These are phyloP conservation scores for Lamellibrachia luymesi DNA, from an alignment of 1,140 invertebrate species.

Conservation along the genomic window DNA sequence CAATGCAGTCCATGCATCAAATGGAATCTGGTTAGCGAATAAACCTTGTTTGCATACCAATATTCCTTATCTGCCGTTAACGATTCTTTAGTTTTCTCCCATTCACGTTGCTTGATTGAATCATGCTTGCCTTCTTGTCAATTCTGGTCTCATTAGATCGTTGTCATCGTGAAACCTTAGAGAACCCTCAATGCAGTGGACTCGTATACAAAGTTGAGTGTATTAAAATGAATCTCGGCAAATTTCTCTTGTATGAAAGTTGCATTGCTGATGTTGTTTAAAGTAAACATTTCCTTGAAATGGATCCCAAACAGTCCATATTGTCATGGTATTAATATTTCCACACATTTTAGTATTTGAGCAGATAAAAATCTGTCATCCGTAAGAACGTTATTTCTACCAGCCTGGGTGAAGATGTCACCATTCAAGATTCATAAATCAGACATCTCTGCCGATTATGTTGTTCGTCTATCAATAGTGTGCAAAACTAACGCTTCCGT, in stretches of 20 bases:
- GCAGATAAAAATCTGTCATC: background rate
- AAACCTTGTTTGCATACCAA: background rate
- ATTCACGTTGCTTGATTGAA: constrained; percentile 7
- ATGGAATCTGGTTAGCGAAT: background rate
- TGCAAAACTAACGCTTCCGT: background rate
- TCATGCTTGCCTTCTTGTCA: background rate
- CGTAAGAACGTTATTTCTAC: background rate
- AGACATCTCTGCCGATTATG: background rate
- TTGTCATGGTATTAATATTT: background rate
- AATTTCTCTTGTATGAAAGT: background rate
- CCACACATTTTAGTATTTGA: background rate
- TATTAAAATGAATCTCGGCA: background rate
- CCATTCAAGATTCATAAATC: background rate
- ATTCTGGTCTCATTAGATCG: background rate
- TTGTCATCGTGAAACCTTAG: background rate
- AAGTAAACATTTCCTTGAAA: background rate
- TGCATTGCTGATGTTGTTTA: background rate
- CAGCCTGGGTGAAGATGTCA: background rate
- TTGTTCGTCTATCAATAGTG: background rate
- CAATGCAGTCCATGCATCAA: background rate
- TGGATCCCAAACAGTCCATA: background rate
- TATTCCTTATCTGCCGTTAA: no score
- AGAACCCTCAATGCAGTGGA: background rate
- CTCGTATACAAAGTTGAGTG: background rate
- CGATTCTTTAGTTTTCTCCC: background rate